A percentile compares a stretch with the other conserved stretches of the same genome.
Evolutionary conservation across 2,888 invertebrate genomes (phyloP).

Genomic region (Monochamus alternatus): DNA sequence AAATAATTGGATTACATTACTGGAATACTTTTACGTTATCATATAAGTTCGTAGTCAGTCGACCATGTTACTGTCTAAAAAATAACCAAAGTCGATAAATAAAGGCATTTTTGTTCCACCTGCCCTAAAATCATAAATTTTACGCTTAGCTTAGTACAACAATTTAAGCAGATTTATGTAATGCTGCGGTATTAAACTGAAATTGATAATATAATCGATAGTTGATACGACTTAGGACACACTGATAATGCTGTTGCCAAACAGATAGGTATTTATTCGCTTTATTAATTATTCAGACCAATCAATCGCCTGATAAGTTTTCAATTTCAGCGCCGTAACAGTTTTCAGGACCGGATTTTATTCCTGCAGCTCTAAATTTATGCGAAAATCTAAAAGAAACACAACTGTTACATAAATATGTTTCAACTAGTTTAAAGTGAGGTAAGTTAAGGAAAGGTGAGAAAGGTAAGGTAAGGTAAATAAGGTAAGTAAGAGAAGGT

Average conservation of each 20-base stretch:
- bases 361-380: too few species aligned
- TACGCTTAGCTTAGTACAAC: constrained; percentile 11
- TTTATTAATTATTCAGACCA: constrained; percentile 1
- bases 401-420: too few species aligned
- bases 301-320: background rate
- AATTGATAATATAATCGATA: constrained; percentile 4
- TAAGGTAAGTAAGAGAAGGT: too few species aligned
- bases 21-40: background rate
- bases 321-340: too few species aligned
- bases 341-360: too few species aligned
- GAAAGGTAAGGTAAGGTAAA: too few species aligned
- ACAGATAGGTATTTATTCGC: background rate
- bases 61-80: background rate
- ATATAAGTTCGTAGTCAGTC: constrained; percentile 4
- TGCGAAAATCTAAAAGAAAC: too few species aligned
- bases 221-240: constrained; percentile 1
- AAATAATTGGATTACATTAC: constrained; percentile 2
- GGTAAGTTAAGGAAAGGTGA: too few species aligned
- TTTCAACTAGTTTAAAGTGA: too few species aligned
- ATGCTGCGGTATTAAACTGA: background rate
- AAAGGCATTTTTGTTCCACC: constrained; percentile 8
- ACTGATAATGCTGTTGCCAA: background rate
- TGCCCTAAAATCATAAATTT: constrained; percentile 29
- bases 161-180: constrained; percentile 26
- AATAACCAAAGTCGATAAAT: constrained; percentile 4